Percentiles rank a stretch among this genome's conserved stretches.
Conservation (phyloP, 2,113 vertebrate species). For the Hemiprocne comata region DNA sequence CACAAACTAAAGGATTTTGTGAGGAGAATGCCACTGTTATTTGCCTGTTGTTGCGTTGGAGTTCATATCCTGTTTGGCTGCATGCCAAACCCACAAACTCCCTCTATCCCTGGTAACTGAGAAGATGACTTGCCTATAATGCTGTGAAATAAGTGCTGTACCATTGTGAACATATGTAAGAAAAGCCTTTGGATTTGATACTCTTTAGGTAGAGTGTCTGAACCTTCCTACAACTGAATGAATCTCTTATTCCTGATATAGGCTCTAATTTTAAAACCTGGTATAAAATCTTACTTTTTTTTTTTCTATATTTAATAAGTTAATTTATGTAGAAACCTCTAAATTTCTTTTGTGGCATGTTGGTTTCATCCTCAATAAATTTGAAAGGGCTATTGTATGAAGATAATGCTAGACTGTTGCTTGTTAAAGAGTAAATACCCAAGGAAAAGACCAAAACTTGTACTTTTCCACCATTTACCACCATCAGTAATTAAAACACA, state of each 20-base stretch:
- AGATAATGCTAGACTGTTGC: not conserved
- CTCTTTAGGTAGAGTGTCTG: not conserved
- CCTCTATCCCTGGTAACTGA: not conserved
- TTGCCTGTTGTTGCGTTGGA: conserved; percentile 18
- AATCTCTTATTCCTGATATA: not conserved
- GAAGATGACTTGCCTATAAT: not conserved
- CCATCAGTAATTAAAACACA: not conserved
- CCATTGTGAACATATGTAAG: not conserved
- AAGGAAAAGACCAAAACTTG: not conserved
- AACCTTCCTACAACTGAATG: not conserved
- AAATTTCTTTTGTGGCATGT: not conserved
- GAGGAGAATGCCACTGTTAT: conserved; percentile 10
- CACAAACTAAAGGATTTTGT: not conserved
- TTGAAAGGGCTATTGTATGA: not conserved
- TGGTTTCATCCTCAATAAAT: not conserved
- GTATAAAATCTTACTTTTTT: not conserved
- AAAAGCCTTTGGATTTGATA: not conserved
- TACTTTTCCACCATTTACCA: not conserved
- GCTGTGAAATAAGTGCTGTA: conserved; percentile 1
- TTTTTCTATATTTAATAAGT: not conserved
- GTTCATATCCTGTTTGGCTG: conserved; percentile 4
- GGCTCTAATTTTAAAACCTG: not conserved
- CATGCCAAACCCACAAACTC: conserved; percentile 24
- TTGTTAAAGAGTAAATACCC: not conserved
- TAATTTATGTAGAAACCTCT: not conserved